phyloP scores from a whole-genome alignment of 2,888 invertebrate genomes.

The Caenorhabditis sinica region DNA sequence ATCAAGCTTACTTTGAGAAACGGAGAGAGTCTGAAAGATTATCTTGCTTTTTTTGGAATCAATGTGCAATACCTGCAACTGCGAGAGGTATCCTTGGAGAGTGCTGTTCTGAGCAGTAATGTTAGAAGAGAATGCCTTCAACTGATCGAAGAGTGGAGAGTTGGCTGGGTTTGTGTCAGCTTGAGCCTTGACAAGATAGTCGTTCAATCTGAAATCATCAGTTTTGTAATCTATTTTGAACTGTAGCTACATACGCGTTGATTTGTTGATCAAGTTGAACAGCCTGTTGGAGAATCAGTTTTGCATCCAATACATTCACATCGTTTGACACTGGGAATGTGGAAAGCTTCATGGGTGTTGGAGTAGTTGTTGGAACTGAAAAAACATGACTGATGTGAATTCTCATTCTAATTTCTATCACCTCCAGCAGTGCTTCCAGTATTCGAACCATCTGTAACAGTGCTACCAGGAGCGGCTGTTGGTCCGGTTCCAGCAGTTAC shows the following conservation, averaged over 20 bases:
- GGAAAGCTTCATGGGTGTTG: constrained; percentile 26
- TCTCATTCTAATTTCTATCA: background rate
- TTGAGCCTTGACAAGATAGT: constrained; percentile 19
- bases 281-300: constrained; percentile 51
- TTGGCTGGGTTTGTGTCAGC: constrained; percentile 28
- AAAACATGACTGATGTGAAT: background rate
- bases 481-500: background rate
- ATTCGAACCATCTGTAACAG: constrained; percentile 5
- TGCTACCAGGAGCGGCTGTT: background rate
- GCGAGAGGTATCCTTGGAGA: constrained; percentile 35
- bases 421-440: constrained; percentile 25
- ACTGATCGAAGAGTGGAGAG: constrained; percentile 53
- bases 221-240: too few relatives aligned
- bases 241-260: constrained; percentile 9
- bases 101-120: constrained; percentile 44
- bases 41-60: background rate
- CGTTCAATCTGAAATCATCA: constrained; percentile 49
- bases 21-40: constrained; percentile 21
- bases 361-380: constrained; percentile 17
- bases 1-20: constrained; percentile 25
- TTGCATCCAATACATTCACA: constrained; percentile 25
- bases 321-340: constrained; percentile 39
- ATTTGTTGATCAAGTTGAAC: constrained; percentile 50
- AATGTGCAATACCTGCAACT: constrained; percentile 24
- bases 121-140: constrained; percentile 15